Percentiles rank a stretch among this genome's conserved stretches.
phyloP scores from a whole-genome alignment of 2,888 invertebrate species.

The Lamellibrachia satsuma region DNA sequence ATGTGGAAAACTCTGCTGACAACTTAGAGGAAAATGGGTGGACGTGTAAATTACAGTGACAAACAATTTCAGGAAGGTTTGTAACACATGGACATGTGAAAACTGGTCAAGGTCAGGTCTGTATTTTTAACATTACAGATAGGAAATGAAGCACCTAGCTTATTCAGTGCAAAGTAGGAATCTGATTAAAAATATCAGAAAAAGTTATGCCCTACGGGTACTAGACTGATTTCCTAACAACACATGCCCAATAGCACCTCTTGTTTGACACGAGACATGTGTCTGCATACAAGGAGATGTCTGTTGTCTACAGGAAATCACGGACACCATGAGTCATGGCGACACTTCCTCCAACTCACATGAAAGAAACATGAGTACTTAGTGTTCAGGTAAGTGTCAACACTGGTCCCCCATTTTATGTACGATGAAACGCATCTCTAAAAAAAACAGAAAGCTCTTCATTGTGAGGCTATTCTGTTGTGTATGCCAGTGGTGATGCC shows the following conservation, averaged over 20 bases:
- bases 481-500: background rate
- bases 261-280: too few relatives aligned
- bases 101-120: background rate
- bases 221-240: background rate
- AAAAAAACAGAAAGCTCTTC: background rate
- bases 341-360: background rate
- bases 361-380: slow-evolving; percentile 10
- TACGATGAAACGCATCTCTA: background rate
- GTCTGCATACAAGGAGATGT: background rate
- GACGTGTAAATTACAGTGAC: background rate
- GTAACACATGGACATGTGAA: background rate
- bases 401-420: background rate
- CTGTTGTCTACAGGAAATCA: background rate
- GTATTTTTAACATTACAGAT: background rate
- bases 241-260: background rate
- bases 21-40: background rate
- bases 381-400: background rate
- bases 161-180: background rate
- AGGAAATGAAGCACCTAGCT: background rate
- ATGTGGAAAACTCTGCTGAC: background rate
- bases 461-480: background rate
- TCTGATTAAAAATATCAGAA: slow-evolving; percentile 17
- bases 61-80: background rate
- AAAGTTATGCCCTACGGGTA: background rate
- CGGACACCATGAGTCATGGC: background rate